A percentile compares a stretch with the other conserved stretches of the same genome.
These are phyloP conservation scores for Chelmon rostratus DNA, from an alignment of 2,797 vertebrate genomes.

Conservation along the genomic window DNA sequence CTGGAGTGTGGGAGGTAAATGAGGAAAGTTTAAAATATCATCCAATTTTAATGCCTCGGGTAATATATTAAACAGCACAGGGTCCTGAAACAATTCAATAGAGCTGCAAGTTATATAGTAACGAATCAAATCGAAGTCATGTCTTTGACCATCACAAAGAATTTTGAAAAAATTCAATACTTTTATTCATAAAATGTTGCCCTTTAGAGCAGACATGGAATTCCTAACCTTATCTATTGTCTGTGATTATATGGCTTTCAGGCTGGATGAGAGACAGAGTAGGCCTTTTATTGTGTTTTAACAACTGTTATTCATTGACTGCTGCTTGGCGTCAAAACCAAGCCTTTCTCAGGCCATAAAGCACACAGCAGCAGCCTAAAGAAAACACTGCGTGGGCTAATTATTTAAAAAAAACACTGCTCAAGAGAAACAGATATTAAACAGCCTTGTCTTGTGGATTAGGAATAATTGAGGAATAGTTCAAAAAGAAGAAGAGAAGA, in stretches of 20 bases:
- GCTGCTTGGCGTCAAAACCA: slow-evolving; percentile 4
- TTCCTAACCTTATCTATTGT: slow-evolving; percentile 48
- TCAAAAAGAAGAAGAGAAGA: neutral
- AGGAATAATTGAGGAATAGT: neutral
- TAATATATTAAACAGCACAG: slow-evolving; percentile 48
- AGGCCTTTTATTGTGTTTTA: slow-evolving; percentile 48
- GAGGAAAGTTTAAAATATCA: slow-evolving; percentile 37
- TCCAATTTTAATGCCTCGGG: slow-evolving; percentile 33
- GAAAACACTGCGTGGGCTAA: slow-evolving; percentile 41
- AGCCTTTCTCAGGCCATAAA: slow-evolving; percentile 49
- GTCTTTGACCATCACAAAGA: neutral
- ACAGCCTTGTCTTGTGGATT: neutral
- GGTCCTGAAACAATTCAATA: neutral
- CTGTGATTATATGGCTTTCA: slow-evolving; percentile 11
- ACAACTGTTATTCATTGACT: slow-evolving; percentile 71
- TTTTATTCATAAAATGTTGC: slow-evolving; percentile 16
- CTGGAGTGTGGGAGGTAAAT: slow-evolving; percentile 4
- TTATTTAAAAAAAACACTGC: slow-evolving; percentile 38
- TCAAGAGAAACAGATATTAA: slow-evolving; percentile 17
- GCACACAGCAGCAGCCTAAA: slow-evolving; percentile 35
- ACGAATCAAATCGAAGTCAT: slow-evolving; percentile 1
- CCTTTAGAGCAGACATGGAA: slow-evolving; percentile 25
- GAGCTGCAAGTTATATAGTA: slow-evolving; percentile 3
- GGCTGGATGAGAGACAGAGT: slow-evolving; percentile 20
- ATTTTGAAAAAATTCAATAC: neutral